Base-by-base conservation (phyloP, 2,113 vertebrate genomes). In the Cottus gobio region DNA sequence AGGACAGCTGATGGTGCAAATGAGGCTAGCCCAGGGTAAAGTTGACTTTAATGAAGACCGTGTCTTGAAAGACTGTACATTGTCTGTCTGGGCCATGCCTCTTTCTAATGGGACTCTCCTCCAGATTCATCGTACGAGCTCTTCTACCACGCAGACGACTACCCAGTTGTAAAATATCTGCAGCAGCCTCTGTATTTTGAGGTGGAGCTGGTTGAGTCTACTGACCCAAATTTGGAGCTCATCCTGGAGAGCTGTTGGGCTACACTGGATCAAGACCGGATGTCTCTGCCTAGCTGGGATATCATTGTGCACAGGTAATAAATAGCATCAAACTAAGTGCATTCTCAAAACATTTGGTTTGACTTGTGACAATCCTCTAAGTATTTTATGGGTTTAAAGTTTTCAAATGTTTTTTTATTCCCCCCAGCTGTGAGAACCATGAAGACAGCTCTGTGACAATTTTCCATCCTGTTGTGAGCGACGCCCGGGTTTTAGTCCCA, bases 171-270 rank as follows among this genome's bases (percentile, higher is more conserved):
- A 7, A 90, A 88, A 58, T 87, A 87, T 61, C 71, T 96, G 42
- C 86, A 88, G 76, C 18, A 92, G 31, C 88, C 94, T 24, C 82
- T 96, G 16, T 94, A 88, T 76, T 95, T 96, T 46, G 94, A 95
- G 46, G 93, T 94, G 20, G 85, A 11, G 12, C 81, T 95, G 64
- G 67, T 89, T 37, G 42, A 80, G 6, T 91, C 91, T 2, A 37
- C 77, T 6, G 93, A 95, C 61, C 69, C 86, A 4, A 39, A 88
- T 0, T 46, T 94, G 68, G 93, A 90, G 26, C 80, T 95, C 2
- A 71, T 93, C 0, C 34, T 95, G 77, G 90, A 93, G 0, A 93
- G 91, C 79, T 95, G 94, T 50, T 95, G 93, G 94, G 93, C 93
- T 1, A 93, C 91, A 3, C 61, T 5, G 5, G 1, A 87, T 11